phyloP scores from a whole-genome alignment of 2,888 invertebrate species.

The Liodrosophila aerea region DNA sequence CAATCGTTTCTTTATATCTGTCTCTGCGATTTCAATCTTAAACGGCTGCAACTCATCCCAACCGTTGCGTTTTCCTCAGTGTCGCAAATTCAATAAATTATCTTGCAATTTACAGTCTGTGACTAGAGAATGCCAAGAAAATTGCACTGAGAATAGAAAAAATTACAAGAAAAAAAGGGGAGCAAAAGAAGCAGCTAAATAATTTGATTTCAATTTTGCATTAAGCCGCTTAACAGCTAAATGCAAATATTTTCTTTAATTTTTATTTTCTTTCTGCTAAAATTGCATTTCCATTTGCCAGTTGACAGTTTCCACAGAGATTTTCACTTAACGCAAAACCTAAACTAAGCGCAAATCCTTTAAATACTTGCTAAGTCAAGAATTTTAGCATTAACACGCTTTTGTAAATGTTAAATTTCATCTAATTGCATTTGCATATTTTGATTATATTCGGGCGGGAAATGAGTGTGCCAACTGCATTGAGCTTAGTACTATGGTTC shows the following conservation, averaged over 20 bases:
- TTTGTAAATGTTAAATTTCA: constrained; percentile 45
- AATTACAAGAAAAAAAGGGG: constrained; percentile 1
- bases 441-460: constrained; percentile 65
- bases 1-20: too few relatives aligned
- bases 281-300: constrained; percentile 27
- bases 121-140: constrained; percentile 1
- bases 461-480: constrained; percentile 69
- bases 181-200: constrained; percentile 2
- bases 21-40: constrained; percentile 43
- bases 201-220: constrained; percentile 19
- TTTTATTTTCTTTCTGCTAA: constrained; percentile 4
- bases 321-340: constrained; percentile 15
- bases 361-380: constrained; percentile 28
- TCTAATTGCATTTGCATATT: constrained; percentile 74
- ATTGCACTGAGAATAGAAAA: constrained; percentile 13
- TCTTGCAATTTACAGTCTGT: constrained; percentile 42
- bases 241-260: constrained; percentile 28
- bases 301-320: constrained; percentile 6
- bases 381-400: constrained; percentile 39
- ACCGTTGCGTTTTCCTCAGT: constrained; percentile 53
- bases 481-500: constrained; percentile 25
- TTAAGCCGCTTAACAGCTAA: constrained; percentile 14
- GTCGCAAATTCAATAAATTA: constrained; percentile 68
- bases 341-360: constrained; percentile 4
- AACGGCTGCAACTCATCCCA: constrained; percentile 47